These are phyloP conservation scores for Adineta ricciae DNA, from an alignment of 2,888 invertebrate species.

Conservation along the genomic window DNA sequence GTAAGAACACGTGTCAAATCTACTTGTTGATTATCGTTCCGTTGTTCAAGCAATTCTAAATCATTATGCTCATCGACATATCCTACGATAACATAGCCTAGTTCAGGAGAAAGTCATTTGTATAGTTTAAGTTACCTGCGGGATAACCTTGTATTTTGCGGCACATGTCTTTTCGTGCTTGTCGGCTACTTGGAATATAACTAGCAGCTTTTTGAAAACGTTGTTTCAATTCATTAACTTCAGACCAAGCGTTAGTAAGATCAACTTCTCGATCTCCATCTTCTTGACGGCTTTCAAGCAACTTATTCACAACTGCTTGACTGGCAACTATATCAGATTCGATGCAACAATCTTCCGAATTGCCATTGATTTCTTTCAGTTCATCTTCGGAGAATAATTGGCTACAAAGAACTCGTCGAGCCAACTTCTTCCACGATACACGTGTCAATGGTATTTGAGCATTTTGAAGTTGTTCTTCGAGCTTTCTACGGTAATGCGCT, in stretches of 20 bases:
- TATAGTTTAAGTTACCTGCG: background rate
- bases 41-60: too few relatives aligned
- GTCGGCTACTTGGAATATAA: background rate
- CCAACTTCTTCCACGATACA: background rate
- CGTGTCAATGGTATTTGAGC: background rate
- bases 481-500: background rate
- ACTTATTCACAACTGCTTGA: background rate
- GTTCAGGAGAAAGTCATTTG: too few relatives aligned
- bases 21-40: background rate
- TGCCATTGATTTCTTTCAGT: background rate
- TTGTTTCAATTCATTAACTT: background rate
- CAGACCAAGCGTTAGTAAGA: background rate
- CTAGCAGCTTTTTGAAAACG: background rate
- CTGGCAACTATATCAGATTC: background rate
- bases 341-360: background rate
- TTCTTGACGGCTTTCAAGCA: background rate
- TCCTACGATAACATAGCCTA: too few relatives aligned
- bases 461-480: background rate
- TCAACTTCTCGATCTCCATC: background rate
- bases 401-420: background rate
- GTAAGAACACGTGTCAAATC: background rate
- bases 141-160: background rate
- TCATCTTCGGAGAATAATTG: background rate
- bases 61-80: too few relatives aligned
- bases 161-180: background rate